A percentile compares a stretch with the other conserved stretches of the same genome.
These are phyloP conservation scores for Glyptemys insculpta DNA, from an alignment of 2,797 vertebrate genomes.

Conservation along the genomic window DNA sequence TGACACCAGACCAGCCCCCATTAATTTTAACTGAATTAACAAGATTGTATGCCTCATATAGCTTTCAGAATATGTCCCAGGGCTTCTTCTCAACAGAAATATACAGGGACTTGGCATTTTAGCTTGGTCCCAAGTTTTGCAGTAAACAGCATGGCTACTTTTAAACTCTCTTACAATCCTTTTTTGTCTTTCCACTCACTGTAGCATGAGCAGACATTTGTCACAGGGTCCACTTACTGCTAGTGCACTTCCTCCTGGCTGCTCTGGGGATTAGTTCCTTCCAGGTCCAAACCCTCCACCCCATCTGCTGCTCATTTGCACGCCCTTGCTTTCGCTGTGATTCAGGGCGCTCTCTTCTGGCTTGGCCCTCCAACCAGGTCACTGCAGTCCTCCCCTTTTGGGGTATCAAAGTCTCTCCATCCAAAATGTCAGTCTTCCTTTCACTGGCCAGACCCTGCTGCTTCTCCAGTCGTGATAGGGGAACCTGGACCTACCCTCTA, in stretches of 20 bases:
- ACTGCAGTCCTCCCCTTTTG: neutral
- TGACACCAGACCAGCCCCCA: too few species aligned
- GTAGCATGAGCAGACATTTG: neutral
- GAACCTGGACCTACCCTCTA: neutral
- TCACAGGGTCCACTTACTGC: neutral
- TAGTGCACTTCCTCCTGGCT: neutral
- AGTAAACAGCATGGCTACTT: neutral
- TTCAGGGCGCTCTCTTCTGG: neutral
- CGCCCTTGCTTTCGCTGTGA: neutral
- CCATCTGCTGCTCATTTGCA: neutral
- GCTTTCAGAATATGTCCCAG: too few species aligned
- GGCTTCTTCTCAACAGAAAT: neutral
- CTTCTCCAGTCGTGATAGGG: neutral
- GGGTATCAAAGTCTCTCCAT: neutral
- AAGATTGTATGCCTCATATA: too few species aligned
- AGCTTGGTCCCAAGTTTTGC: neutral
- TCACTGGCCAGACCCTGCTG: neutral
- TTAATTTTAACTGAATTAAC: neutral
- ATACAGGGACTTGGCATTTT: neutral
- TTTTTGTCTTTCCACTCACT: neutral
- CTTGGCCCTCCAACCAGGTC: neutral
- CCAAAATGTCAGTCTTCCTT: neutral
- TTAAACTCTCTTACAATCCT: neutral
- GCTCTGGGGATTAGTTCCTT: neutral
- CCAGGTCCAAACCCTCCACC: too few species aligned